Conservation (phyloP, 1,140 invertebrate species). For the Mya arenaria region DNA sequence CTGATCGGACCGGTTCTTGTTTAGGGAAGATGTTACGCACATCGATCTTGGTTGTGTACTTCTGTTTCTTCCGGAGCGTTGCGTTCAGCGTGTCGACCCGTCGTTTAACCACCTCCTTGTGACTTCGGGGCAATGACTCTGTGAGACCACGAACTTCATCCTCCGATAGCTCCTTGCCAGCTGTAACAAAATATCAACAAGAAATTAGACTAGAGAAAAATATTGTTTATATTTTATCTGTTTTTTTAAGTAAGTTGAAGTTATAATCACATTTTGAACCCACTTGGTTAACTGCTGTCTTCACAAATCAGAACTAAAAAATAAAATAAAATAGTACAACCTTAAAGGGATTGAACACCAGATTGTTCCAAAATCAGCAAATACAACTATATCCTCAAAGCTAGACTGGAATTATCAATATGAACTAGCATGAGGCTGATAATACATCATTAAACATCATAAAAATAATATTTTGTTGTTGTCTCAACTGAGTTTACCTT, state of each 20-base stretch:
- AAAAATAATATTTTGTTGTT: no score
- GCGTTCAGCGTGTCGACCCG: conserved; percentile 74
- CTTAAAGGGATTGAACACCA: neutral
- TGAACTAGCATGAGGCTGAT: no score
- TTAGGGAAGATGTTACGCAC: conserved; percentile 75
- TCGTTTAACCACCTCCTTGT: conserved; percentile 72
- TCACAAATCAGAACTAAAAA: neutral
- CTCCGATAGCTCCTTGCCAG: conserved; percentile 74
- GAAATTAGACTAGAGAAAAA: neutral
- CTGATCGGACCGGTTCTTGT: neutral
- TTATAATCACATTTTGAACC: neutral
- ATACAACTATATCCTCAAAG: no score
- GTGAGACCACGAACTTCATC: conserved; percentile 73
- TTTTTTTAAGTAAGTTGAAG: neutral
- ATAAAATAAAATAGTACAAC: neutral
- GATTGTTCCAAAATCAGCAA: no score
- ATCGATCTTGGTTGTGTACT: conserved; percentile 69
- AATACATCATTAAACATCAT: no score
- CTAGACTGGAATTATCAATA: no score
- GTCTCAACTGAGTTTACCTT: no score
- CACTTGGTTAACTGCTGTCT: neutral
- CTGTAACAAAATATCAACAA: conserved; percentile 54
- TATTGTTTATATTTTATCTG: neutral
- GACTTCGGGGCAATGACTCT: conserved; percentile 69
- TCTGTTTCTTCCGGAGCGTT: conserved; percentile 73